Evolutionary conservation across 2,797 vertebrate species (phyloP), one percentile per base, ranked within the genome.

Genomic region (Etheostoma perlongum): DNA sequence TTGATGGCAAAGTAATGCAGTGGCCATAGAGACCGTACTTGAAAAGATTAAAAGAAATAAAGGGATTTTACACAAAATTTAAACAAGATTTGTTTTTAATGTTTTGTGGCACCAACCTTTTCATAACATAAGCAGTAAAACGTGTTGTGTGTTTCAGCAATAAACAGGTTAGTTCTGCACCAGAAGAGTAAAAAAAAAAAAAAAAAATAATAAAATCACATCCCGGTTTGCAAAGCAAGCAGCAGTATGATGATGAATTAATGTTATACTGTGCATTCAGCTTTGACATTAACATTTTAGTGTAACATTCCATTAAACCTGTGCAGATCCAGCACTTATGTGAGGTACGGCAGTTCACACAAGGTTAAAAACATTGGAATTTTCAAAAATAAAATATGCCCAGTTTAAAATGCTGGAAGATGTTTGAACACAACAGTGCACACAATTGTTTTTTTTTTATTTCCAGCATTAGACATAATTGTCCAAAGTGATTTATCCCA

Each of bases 381-480:
- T 7, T 60, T 53, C 6, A 10, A 21, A 2, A 25, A 23, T 25
- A 25, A 53, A 53, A 27, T 54, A 27, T 15, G 7, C 23, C 23
- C 2, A 23, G n/a, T 33, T 57, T 60, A 23, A 27, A 47, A 14
- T 4, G 53, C 25, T 30, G 13, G 27, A n/a, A 33, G 61, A 48
- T 21, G 30, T 36, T 40, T 5, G 6, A 6, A 48, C 25, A 13
- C 11, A 27, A 49, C 6, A 0, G 47, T 16, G 48, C 47, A 18
- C 15, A 30, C 30, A 51, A 4, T 2, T 12, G 13, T 72, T 14
- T 21, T 55, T 21, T 55, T 61, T 4, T 33, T 6, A 55, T 25
- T 18, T 63, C 48, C 64, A 85, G 63, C 64, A 53, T 72, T 5
- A 18, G 48, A 48, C 19, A 13, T 61, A 15, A 55, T 33, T 9